A percentile compares a stretch with the other conserved stretches of the same genome.
Conservation (phyloP, 2,888 invertebrate species). For the Drosophila neoperkinsi region DNA sequence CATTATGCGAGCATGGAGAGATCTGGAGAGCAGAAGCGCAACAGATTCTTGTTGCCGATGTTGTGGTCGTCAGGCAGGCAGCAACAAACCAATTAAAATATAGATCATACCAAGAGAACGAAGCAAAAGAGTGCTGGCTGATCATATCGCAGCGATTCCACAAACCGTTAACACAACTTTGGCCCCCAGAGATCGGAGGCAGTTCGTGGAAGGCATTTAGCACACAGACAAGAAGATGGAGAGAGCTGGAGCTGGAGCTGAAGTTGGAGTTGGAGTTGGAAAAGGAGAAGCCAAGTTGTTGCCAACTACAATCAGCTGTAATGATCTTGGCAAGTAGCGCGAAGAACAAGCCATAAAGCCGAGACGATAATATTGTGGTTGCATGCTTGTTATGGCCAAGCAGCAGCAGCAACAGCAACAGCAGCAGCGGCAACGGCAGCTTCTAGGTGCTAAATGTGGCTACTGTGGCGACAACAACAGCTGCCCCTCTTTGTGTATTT, state of each 20-base stretch:
- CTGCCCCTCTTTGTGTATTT: conserved; percentile 30
- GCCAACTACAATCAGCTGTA: conserved; percentile 35
- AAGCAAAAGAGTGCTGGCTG: conserved; percentile 26
- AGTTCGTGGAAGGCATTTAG: conserved; percentile 72
- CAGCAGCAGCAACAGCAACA: conserved; percentile 15
- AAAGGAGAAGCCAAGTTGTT: conserved; percentile 32
- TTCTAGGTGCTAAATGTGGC: conserved; percentile 57
- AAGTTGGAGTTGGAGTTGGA: conserved; percentile 1
- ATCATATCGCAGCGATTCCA: conserved; percentile 54
- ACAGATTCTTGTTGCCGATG: conserved; percentile 27
- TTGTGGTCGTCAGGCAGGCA: conserved; percentile 9
- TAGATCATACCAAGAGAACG: conserved; percentile 67
- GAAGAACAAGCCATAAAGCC: conserved; percentile 71
- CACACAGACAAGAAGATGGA: conserved; percentile 45
- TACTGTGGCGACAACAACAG: conserved; percentile 10
- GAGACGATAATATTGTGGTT: conserved; percentile 54
- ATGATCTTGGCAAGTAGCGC: conserved; percentile 51
- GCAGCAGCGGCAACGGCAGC: not conserved
- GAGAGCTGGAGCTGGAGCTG: not conserved
- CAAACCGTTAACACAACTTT: conserved; percentile 66
- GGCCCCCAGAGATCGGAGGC: conserved; percentile 54
- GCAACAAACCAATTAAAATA: conserved; percentile 72
- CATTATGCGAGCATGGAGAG: conserved; percentile 38
- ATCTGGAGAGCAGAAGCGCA: conserved; percentile 12
- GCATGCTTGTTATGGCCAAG: conserved; percentile 55